A percentile compares a stretch with the other conserved stretches of the same genome.
These are phyloP conservation scores for Drosophila jambulina DNA, from an alignment of 1,140 invertebrate genomes.

Conservation along the genomic window DNA sequence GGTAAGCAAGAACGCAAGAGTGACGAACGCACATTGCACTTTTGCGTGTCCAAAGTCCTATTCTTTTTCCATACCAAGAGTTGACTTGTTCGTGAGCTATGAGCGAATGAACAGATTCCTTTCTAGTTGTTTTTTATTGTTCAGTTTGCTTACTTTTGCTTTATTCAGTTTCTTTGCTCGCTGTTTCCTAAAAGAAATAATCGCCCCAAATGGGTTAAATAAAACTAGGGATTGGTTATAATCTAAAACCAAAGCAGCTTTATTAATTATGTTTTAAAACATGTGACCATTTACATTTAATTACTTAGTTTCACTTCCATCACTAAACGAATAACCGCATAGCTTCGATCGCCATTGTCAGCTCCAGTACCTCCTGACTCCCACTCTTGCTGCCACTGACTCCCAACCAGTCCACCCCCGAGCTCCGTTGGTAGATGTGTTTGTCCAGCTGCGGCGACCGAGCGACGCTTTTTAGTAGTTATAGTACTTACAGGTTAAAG, in stretches of 20 bases:
- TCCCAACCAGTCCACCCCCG: neutral
- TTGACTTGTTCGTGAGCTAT: too few relatives aligned
- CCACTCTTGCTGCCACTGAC: neutral
- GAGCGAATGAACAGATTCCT: too few relatives aligned
- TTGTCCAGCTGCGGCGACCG: slow-evolving; percentile 11
- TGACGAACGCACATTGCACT: neutral
- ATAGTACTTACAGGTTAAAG: slow-evolving; percentile 38
- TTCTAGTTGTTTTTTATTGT: too few relatives aligned
- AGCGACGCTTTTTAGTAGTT: slow-evolving; percentile 13
- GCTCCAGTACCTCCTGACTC: slow-evolving; percentile 3
- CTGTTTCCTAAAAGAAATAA: neutral
- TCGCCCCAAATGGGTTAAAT: neutral
- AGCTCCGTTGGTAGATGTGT: neutral
- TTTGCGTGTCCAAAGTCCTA: neutral
- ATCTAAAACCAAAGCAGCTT: slow-evolving; percentile 63
- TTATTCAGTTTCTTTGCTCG: too few relatives aligned
- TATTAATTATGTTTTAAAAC: slow-evolving; percentile 56
- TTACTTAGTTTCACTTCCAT: slow-evolving; percentile 57
- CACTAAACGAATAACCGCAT: slow-evolving; percentile 63
- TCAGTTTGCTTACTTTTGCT: too few relatives aligned
- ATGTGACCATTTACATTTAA: slow-evolving; percentile 72
- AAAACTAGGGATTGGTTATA: neutral
- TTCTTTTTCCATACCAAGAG: too few relatives aligned
- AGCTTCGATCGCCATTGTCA: slow-evolving; percentile 27
- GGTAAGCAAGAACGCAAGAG: too few relatives aligned